Conservation (phyloP, 2,888 invertebrate genomes). For the Eristalis arbustorum region DNA sequence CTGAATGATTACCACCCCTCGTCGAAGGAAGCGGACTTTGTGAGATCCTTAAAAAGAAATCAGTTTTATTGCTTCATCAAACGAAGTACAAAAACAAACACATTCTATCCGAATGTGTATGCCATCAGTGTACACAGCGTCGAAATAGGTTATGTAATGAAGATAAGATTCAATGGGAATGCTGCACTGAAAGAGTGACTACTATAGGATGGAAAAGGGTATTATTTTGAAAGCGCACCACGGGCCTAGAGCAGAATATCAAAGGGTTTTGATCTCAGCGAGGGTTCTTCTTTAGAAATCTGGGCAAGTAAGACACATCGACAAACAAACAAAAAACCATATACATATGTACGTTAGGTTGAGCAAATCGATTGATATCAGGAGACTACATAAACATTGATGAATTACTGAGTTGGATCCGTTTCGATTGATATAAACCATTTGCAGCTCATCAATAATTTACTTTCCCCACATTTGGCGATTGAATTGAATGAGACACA, state of each 20-base stretch:
- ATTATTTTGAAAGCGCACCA: background rate
- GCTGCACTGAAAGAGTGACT: background rate
- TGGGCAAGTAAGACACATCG: background rate
- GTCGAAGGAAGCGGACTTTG: no score
- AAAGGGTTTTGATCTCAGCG: background rate
- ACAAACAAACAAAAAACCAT: background rate
- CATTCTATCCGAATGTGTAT: background rate
- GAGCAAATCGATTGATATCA: background rate
- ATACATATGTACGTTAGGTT: background rate
- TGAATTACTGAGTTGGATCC: background rate
- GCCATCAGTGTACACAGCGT: background rate
- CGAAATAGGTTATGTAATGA: background rate
- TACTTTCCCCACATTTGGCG: background rate
- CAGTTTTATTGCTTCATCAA: no score
- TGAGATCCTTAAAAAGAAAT: no score
- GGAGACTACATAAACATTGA: background rate
- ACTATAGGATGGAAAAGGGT: background rate
- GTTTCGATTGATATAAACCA: background rate
- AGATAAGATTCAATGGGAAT: background rate
- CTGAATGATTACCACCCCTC: no score
- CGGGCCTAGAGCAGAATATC: background rate
- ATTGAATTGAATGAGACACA: background rate
- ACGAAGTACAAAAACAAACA: no score
- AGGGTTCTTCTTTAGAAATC: background rate
- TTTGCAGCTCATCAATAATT: background rate